Base-by-base conservation (phyloP, 2,797 vertebrate species). In the Setipinna tenuifilis region DNA sequence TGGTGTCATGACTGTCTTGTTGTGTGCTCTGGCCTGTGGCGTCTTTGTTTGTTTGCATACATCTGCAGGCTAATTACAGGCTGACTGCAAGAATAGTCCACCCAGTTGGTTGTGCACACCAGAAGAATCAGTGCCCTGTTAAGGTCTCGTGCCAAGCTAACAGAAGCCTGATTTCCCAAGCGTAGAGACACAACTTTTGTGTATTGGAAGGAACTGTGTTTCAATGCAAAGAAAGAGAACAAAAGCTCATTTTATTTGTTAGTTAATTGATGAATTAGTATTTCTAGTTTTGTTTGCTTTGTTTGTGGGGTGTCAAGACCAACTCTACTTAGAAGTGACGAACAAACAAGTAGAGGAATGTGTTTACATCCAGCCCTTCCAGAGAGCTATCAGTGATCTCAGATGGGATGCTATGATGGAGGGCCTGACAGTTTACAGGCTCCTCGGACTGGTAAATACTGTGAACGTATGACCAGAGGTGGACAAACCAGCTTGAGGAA, bases 31-130 rank as follows among this genome's bases (percentile, higher is more conserved):
- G 31, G 68, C 68, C 68, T 35, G 68, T 75, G 68, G 68, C 68
- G 14, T 75, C 68, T 75, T 75, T 75, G 68, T 75, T 75, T 75
- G 68, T 75, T 75, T 41, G 68, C 28, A 75, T 75, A 35, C 68
- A 75, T 75, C 68, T 41, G 31, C 68, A 75, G 14, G 17, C 68
- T 75, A 35, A 75, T 75, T 75, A 75, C 68, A 75, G 68, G 68
- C 68, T 75, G 28, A 75, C 28, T 75, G 31, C 16, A 35, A 75
- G 68, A 75, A 75, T 75, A 41, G 68, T 75, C 28, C 68, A 75
- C 65, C 28, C 65, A 71, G 28, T 71, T 31, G 65, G 25, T 71
- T 71, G 65, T 71, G 10, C 68, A 35, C 68, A 75, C 28, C 17
- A 41, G 58, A 59, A 59, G 68, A 23, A 75, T 75, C 68, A 35